Percentiles rank a stretch among this genome's conserved stretches.
Conservation (phyloP, 2,797 vertebrate species). For the Gadopsis marmoratus region DNA sequence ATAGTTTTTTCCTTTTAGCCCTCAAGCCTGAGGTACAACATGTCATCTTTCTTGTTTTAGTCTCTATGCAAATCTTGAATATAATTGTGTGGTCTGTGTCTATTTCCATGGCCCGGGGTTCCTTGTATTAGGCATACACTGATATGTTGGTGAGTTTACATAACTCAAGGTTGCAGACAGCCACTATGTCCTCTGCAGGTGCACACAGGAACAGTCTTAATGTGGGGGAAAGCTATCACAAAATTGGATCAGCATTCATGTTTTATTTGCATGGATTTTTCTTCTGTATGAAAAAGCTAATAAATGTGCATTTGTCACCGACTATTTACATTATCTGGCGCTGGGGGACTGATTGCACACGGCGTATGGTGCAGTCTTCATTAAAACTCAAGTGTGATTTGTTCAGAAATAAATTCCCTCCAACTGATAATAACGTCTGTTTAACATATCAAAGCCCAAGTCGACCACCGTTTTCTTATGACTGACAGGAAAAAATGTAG, state of each 20-base stretch:
- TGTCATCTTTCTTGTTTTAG: constrained; percentile 8
- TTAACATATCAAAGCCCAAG: constrained; percentile 3
- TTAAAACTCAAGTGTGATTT: rapidly evolving
- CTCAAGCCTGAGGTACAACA: neutral
- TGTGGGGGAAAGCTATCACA: neutral
- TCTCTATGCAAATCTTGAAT: constrained; percentile 27
- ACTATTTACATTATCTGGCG: neutral
- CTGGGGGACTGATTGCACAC: neutral
- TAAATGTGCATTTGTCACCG: neutral
- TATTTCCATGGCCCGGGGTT: constrained; percentile 14
- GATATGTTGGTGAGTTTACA: constrained; percentile 29
- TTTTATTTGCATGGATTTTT: constrained; percentile 20
- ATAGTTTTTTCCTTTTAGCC: constrained; percentile 7
- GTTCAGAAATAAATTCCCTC: neutral
- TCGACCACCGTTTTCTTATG: neutral
- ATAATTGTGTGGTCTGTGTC: constrained; percentile 14
- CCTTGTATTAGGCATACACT: constrained; percentile 3
- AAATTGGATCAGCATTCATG: neutral
- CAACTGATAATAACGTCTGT: constrained; percentile 5
- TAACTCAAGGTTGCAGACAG: constrained; percentile 45
- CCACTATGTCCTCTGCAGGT: constrained; percentile 9
- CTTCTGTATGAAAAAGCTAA: neutral
- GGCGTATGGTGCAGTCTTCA: neutral
- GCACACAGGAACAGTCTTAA: neutral
- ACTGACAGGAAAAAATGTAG: neutral